A percentile compares a stretch with the other conserved stretches of the same genome.
phyloP scores from a whole-genome alignment of 2,888 invertebrate species.

The Zonitis immaculata region DNA sequence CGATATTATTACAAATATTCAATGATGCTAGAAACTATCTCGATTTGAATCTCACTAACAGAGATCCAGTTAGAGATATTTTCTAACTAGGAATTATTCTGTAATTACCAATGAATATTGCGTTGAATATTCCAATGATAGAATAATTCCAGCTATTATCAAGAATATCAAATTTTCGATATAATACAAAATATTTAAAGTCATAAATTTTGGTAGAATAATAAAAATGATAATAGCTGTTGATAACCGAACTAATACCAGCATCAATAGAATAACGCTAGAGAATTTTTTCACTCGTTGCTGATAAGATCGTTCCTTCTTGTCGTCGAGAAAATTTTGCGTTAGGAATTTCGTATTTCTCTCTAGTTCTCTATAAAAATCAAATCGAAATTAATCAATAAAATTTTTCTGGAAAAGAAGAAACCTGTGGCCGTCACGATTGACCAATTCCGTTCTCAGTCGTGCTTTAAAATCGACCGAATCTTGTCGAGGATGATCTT shows the following conservation, averaged over 20 bases:
- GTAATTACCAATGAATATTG: constrained; percentile 23
- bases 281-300: constrained; percentile 62
- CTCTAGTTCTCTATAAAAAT: constrained; percentile 55
- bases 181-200: constrained; percentile 32
- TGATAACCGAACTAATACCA: constrained; percentile 58
- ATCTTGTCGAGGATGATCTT: constrained; percentile 63
- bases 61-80: background rate
- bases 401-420: background rate
- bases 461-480: constrained; percentile 77
- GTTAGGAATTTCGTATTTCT: constrained; percentile 63
- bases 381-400: constrained; percentile 1
- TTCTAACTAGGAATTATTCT: constrained; percentile 3
- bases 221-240: constrained; percentile 53
- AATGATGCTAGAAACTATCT: background rate
- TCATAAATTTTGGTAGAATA: constrained; percentile 53
- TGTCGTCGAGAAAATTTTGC: constrained; percentile 61
- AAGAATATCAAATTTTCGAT: constrained; percentile 34
- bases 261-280: constrained; percentile 60
- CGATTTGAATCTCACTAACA: background rate
- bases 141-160: constrained; percentile 12
- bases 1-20: background rate
- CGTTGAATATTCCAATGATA: constrained; percentile 34
- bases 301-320: constrained; percentile 64
- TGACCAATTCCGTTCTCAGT: constrained; percentile 77
- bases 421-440: constrained; percentile 77